A percentile compares a stretch with the other conserved stretches of the same genome.
Evolutionary conservation across 2,113 vertebrate species (phyloP).

Genomic region (Sylvicapra grimmia): DNA sequence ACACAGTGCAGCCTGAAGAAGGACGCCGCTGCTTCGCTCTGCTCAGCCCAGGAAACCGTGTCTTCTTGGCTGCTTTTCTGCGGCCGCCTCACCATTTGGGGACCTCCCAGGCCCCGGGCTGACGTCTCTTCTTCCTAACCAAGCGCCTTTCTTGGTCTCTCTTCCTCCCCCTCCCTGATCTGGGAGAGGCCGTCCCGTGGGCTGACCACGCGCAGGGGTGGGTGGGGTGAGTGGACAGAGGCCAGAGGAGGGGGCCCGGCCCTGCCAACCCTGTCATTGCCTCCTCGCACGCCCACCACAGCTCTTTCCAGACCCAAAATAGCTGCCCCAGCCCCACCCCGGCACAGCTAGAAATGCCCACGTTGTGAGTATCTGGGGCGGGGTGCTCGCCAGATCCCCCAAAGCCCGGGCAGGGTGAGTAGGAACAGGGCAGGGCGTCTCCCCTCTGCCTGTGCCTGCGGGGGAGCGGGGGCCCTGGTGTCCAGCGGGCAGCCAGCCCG

Average conservation of each 20-base stretch:
- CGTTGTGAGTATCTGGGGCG: neutral
- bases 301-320: constrained; percentile 39
- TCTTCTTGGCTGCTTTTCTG: neutral
- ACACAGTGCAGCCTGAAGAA: neutral
- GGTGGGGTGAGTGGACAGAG: neutral
- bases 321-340: constrained; percentile 39
- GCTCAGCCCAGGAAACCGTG: neutral
- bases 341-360: neutral
- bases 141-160: neutral
- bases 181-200: neutral
- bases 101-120: neutral
- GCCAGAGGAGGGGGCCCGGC: neutral
- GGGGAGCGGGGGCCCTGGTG: neutral
- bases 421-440: neutral
- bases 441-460: neutral
- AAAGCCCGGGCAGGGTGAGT: neutral
- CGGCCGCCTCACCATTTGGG: neutral
- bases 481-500: neutral
- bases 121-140: neutral
- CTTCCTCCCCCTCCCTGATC: neutral
- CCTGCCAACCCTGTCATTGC: constrained; percentile 32
- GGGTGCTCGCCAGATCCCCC: neutral
- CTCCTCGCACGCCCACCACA: neutral
- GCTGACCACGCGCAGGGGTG: neutral
- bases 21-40: neutral